A percentile compares a stretch with the other conserved stretches of the same genome.
phyloP scores from a whole-genome alignment of 2,888 invertebrate species.

The Ectemnius continuus region DNA sequence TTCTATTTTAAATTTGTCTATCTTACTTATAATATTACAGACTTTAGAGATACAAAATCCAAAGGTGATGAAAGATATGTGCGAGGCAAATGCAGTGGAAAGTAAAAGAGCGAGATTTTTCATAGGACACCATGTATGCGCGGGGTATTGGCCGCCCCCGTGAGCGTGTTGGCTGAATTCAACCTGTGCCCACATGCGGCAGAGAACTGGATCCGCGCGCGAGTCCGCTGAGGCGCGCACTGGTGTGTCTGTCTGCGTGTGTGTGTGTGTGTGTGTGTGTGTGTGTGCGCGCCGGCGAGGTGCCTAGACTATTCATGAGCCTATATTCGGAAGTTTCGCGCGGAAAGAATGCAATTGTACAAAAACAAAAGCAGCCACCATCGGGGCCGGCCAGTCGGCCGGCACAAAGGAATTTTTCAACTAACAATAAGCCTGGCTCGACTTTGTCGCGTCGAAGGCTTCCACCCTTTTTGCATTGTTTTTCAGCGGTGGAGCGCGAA shows the following conservation, averaged over 20 bases:
- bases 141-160: slow-evolving; percentile 39
- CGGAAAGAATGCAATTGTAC: slow-evolving; percentile 25
- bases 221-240: too few species aligned
- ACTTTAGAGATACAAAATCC: too few species aligned
- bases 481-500: neutral
- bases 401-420: slow-evolving; percentile 6
- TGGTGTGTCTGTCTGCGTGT: too few species aligned
- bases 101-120: too few species aligned
- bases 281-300: slow-evolving; percentile 20
- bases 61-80: too few species aligned
- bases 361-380: slow-evolving; percentile 8
- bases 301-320: slow-evolving; percentile 30
- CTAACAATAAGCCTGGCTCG: too few species aligned
- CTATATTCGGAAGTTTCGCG: slow-evolving; percentile 39
- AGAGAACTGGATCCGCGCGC: slow-evolving; percentile 51
- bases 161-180: slow-evolving; percentile 36
- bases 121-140: too few species aligned
- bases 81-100: too few species aligned
- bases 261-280: too few species aligned
- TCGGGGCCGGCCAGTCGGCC: neutral
- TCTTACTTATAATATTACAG: too few species aligned
- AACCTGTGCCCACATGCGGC: slow-evolving; percentile 51
- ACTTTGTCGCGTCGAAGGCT: too few species aligned
- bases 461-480: neutral
- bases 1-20: too few species aligned